Evolutionary conservation across 2,888 invertebrate species (phyloP).

Genomic region (Phyllotreta cruciferae): DNA sequence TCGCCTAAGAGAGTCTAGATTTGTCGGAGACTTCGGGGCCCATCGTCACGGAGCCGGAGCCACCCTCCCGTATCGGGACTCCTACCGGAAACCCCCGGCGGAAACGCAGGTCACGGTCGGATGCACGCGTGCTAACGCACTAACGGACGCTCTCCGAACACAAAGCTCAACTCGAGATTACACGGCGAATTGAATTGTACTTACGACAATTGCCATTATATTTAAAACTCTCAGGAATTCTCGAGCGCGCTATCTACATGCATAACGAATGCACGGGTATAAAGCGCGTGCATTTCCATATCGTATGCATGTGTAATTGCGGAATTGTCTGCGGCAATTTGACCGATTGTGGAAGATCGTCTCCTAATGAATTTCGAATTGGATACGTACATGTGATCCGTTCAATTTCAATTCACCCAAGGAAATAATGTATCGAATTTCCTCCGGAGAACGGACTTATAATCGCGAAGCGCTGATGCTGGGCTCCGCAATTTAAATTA

Average conservation of each 20-base stretch:
- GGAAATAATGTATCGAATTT: conserved; percentile 39
- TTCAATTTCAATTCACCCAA: conserved; percentile 33
- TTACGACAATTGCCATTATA: too few species aligned
- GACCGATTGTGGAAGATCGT: background rate
- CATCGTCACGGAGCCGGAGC: background rate
- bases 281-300: too few species aligned
- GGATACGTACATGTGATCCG: conserved; percentile 24
- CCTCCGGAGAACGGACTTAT: conserved; percentile 33
- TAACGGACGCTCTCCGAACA: conserved; percentile 6
- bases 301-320: too few species aligned
- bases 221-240: too few species aligned
- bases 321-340: conserved; percentile 5
- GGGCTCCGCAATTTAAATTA: conserved; percentile 40
- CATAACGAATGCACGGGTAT: too few species aligned
- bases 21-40: conserved; percentile 7
- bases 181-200: too few species aligned
- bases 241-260: too few species aligned
- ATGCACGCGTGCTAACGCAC: conserved; percentile 35
- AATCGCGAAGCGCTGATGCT: conserved; percentile 30
- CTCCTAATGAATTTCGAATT: conserved; percentile 22
- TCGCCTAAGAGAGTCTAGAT: background rate
- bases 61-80: conserved; percentile 33
- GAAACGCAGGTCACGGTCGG: conserved; percentile 55
- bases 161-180: conserved; percentile 14
- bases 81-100: conserved; percentile 54